Evolutionary conservation across 2,888 invertebrate genomes (phyloP).

Genomic region (Blera fallax): DNA sequence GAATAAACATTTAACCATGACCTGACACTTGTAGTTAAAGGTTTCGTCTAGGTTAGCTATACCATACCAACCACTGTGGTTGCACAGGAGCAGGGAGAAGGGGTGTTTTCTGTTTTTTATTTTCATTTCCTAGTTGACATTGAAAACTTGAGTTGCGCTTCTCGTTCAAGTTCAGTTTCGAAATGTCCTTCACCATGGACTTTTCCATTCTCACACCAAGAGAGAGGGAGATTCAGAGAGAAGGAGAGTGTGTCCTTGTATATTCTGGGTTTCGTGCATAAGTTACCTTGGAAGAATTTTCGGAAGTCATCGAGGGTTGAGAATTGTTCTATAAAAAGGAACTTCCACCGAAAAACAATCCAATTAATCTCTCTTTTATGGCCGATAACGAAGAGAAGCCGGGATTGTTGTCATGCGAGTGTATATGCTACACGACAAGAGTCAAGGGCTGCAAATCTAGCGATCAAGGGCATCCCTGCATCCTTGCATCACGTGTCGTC

Average conservation of each 20-base stretch:
- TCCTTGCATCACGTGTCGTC: conserved; percentile 70
- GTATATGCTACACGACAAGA: neutral
- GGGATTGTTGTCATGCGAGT: neutral
- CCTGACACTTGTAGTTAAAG: conserved; percentile 72
- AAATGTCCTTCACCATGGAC: conserved; percentile 73
- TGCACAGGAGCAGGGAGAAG: neutral
- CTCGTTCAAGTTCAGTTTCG: conserved; percentile 71
- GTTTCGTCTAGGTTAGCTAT: conserved; percentile 65
- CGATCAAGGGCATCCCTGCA: conserved; percentile 60
- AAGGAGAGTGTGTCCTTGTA: conserved; percentile 13
- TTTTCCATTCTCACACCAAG: conserved; percentile 36
- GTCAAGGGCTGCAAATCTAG: conserved; percentile 18
- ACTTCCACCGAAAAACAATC: neutral
- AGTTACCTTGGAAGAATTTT: conserved; percentile 38
- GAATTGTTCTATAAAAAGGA: conserved; percentile 9
- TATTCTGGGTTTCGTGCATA: neutral
- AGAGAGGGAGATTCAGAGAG: neutral
- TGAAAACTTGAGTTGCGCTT: conserved; percentile 70
- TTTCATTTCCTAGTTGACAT: conserved; percentile 39
- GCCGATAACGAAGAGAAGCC: neutral
- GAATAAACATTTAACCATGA: conserved; percentile 59
- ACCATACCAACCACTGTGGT: conserved; percentile 22
- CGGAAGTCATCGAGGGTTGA: conserved; percentile 35
- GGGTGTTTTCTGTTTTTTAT: neutral
- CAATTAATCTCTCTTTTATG: neutral